phyloP scores from a whole-genome alignment of 2,797 vertebrate species.

The Poeciliopsis gracilis region DNA sequence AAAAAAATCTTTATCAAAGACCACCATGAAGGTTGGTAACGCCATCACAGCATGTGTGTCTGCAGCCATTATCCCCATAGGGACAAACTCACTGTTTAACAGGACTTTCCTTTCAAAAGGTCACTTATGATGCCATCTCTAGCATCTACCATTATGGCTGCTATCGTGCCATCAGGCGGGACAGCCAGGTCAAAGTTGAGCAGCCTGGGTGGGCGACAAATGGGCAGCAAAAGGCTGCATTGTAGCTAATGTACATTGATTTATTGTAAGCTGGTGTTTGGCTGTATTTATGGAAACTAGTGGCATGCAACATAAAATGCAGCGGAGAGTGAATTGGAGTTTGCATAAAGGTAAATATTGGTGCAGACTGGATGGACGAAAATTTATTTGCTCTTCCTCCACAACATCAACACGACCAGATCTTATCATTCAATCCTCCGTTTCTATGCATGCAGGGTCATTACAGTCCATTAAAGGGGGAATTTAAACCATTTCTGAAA shows the following conservation, averaged over 20 bases:
- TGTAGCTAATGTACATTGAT: conserved; percentile 41
- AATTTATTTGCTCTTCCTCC: conserved; percentile 23
- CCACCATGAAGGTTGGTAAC: conserved; percentile 47
- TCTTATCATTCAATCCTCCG: conserved; percentile 22
- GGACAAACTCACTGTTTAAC: conserved; percentile 38
- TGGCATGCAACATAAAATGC: background rate
- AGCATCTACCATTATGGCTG: conserved; percentile 17
- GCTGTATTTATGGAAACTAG: conserved; percentile 18
- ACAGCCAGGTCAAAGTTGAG: conserved; percentile 62
- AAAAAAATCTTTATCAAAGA: conserved; percentile 32
- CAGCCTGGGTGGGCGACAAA: conserved; percentile 66
- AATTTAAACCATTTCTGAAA: conserved; percentile 41
- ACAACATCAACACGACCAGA: conserved; percentile 15
- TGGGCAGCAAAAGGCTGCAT: conserved; percentile 44
- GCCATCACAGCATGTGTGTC: conserved; percentile 47
- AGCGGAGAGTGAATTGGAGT: background rate
- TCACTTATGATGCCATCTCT: conserved; percentile 49
- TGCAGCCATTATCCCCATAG: conserved; percentile 37
- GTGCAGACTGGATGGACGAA: background rate
- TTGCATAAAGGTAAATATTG: conserved; percentile 5
- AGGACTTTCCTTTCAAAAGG: conserved; percentile 57
- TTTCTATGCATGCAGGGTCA: conserved; percentile 21
- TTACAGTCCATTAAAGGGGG: conserved; percentile 44
- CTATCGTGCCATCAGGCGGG: conserved; percentile 33
- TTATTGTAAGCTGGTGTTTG: background rate